phyloP scores from a whole-genome alignment of 2,888 invertebrate species.

The Steinernema hermaphroditum region DNA sequence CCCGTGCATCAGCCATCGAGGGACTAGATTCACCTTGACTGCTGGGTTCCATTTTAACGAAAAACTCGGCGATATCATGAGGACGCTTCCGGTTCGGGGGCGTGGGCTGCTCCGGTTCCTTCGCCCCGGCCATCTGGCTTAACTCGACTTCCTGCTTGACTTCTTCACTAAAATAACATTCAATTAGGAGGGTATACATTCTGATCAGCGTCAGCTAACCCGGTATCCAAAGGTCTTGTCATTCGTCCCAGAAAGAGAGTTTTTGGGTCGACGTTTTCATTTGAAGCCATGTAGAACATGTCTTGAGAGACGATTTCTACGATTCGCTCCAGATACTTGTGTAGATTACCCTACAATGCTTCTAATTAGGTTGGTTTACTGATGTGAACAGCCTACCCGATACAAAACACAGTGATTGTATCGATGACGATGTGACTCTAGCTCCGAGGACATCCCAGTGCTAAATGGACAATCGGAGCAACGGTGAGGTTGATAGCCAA shows the following conservation, averaged over 20 bases:
- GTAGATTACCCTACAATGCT: background rate
- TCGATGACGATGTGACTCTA: background rate
- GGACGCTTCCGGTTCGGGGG: too few species aligned
- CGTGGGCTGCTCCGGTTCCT: too few species aligned
- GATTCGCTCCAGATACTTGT: background rate
- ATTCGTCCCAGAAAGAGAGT: background rate
- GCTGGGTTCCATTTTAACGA: too few species aligned
- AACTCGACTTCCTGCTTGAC: too few species aligned
- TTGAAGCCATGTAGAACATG: background rate
- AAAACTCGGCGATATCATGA: too few species aligned
- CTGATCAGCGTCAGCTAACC: background rate
- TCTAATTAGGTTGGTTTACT: background rate
- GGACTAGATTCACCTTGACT: too few species aligned
- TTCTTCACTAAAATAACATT: too few species aligned
- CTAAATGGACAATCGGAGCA: background rate
- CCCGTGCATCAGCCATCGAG: too few species aligned
- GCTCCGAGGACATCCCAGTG: background rate
- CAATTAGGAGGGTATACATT: too few species aligned
- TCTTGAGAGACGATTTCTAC: background rate
- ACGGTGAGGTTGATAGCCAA: slow-evolving; percentile 1
- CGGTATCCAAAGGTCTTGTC: background rate
- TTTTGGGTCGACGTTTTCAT: background rate
- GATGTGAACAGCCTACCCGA: background rate
- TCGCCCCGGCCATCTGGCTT: too few species aligned
- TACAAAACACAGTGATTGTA: background rate